phyloP scores from a whole-genome alignment of 2,888 invertebrate species.

The Venusia cambrica region DNA sequence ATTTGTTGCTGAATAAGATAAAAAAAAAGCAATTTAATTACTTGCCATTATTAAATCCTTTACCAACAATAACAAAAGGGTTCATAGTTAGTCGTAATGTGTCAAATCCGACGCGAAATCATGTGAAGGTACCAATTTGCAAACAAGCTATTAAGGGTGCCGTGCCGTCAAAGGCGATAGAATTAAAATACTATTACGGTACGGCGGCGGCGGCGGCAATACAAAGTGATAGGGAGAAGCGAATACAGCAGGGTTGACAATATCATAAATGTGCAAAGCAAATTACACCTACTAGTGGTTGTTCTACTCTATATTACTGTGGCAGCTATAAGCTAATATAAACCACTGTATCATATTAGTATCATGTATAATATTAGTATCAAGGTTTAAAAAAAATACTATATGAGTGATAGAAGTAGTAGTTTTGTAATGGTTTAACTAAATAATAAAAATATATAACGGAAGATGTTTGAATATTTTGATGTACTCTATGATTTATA shows the following conservation, averaged over 20 bases:
- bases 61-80: conserved; percentile 32
- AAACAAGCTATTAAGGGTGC: conserved; percentile 64
- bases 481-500: too few relatives aligned
- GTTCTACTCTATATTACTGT: too few relatives aligned
- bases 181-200: conserved; percentile 78
- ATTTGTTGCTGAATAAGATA: too few relatives aligned
- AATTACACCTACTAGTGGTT: too few relatives aligned
- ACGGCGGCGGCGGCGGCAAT: too few relatives aligned
- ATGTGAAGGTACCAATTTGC: conserved; percentile 57
- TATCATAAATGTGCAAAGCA: conserved; percentile 10
- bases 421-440: not conserved
- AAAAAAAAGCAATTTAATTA: conserved; percentile 72
- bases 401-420: too few relatives aligned
- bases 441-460: not conserved
- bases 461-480: too few relatives aligned
- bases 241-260: conserved; percentile 16
- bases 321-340: too few relatives aligned
- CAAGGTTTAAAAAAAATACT: too few relatives aligned
- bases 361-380: too few relatives aligned
- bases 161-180: conserved; percentile 72
- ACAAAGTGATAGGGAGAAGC: conserved; percentile 60
- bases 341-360: too few relatives aligned
- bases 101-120: conserved; percentile 42
- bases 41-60: conserved; percentile 55
- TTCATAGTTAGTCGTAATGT: conserved; percentile 30